Evolutionary conservation across 2,888 invertebrate genomes (phyloP).

Genomic region (Cyclophora punctaria): DNA sequence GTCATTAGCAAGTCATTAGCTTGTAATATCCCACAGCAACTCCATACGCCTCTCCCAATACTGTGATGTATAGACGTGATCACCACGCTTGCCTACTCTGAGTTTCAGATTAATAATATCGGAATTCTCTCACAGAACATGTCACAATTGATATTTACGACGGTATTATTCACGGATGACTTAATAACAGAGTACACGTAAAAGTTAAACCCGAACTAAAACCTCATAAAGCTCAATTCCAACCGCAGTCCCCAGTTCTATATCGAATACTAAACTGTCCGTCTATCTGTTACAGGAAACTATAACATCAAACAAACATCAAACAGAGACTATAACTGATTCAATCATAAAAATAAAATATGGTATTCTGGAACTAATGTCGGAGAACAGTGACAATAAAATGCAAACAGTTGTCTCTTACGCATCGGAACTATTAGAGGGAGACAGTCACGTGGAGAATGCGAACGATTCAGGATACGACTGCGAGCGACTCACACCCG

Average conservation of each 20-base stretch:
- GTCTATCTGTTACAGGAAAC: slow-evolving; percentile 27
- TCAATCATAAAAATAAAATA: slow-evolving; percentile 70
- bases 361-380: slow-evolving; percentile 40
- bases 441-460: slow-evolving; percentile 34
- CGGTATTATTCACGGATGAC: no score
- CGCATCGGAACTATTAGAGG: slow-evolving; percentile 41
- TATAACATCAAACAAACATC: slow-evolving; percentile 20
- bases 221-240: slow-evolving; percentile 7
- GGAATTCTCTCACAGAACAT: no score
- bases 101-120: no score
- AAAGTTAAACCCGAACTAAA: neutral
- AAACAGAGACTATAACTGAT: slow-evolving; percentile 48
- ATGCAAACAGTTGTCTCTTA: slow-evolving; percentile 65
- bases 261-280: slow-evolving; percentile 16
- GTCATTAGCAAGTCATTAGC: no score
- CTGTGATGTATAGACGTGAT: no score
- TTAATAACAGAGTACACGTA: no score
- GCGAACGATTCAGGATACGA: slow-evolving; percentile 38
- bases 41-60: no score
- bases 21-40: no score
- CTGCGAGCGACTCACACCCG: slow-evolving; percentile 39
- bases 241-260: slow-evolving; percentile 9
- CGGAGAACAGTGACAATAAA: slow-evolving; percentile 7
- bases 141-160: no score
- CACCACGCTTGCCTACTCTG: no score